A percentile compares a stretch with the other conserved stretches of the same genome.
phyloP scores from a whole-genome alignment of 2,888 invertebrate genomes.

The Caradrina clavipalpis region DNA sequence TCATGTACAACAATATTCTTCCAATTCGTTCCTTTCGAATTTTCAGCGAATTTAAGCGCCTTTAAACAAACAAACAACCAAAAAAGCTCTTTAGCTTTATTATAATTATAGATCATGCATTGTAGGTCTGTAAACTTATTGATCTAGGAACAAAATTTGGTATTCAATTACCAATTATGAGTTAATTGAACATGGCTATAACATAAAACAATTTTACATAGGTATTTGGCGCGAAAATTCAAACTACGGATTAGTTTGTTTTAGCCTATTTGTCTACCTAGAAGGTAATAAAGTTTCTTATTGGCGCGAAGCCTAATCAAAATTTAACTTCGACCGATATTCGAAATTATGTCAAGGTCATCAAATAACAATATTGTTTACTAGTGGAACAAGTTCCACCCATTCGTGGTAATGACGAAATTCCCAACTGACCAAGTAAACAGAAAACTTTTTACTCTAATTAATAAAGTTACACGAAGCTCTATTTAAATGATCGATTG shows the following conservation, averaged over 20 bases:
- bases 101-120: too few species aligned
- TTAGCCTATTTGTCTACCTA: too few species aligned
- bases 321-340: constrained; percentile 27
- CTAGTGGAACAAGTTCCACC: constrained; percentile 32
- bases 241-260: background rate
- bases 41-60: too few species aligned
- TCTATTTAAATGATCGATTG: constrained; percentile 60
- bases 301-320: background rate
- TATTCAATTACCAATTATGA: too few species aligned
- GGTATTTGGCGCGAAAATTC: constrained; percentile 13
- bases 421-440: constrained; percentile 29
- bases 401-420: constrained; percentile 22
- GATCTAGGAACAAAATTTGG: too few species aligned
- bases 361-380: constrained; percentile 13
- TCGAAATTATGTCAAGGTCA: constrained; percentile 51
- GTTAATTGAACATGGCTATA: too few species aligned
- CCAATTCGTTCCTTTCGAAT: too few species aligned
- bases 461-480: constrained; percentile 56
- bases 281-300: background rate
- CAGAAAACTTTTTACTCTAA: constrained; percentile 27
- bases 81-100: too few species aligned
- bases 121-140: too few species aligned
- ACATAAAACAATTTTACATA: background rate
- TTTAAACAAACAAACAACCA: too few species aligned
- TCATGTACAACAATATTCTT: too few species aligned